Base-by-base conservation (phyloP, 2,888 invertebrate species). In the Synergus itoensis region DNA sequence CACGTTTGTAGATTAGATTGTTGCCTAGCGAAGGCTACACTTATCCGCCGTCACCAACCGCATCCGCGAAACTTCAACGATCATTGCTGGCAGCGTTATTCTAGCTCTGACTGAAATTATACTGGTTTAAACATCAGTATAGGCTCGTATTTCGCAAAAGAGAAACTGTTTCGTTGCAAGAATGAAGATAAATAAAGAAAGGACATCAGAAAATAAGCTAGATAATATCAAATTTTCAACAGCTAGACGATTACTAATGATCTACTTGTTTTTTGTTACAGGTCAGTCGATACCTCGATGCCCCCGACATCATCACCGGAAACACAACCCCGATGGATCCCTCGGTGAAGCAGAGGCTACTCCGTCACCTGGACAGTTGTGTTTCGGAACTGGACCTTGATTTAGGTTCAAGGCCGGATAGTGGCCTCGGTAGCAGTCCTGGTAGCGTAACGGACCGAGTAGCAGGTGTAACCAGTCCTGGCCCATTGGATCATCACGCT, bases 331-430 rank as follows among this genome's bases (percentile, higher is more conserved):
- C 94, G 60, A 92, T 94, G 84, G 94, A 95, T 80, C 92, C 93
- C 1, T 94, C 94, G 1, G 93, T 94, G 18, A 93, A 94, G 80
- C 94, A 95, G 86, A 91, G 95, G 77, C 91, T 95, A 43, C 90
- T 95, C 4, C 92, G 94, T 57, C 95, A 95, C 87, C 89, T 95
- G 85, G 94, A 95, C 86, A 93, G 93, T 85, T 95, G 95, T 89
- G 93, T 94, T n/a, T 92, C 94, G 0, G 95, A 95, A 87, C 93
- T 95, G 28, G 94, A 94, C 86, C 90, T 94, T 79, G 94, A 94
- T 87, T 92, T 94, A 76, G 93, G 94, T 65, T 91, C 92, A 64
- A 88, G 91, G 64, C 92, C 91, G 41, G 92, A 91, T 86, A 91
- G 92, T 62, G 92, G 92, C 57, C 80, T 92, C 36, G 92, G 92